These are phyloP conservation scores for Hoplias malabaricus DNA, from an alignment of 2,113 vertebrate genomes.

Conservation along the genomic window DNA sequence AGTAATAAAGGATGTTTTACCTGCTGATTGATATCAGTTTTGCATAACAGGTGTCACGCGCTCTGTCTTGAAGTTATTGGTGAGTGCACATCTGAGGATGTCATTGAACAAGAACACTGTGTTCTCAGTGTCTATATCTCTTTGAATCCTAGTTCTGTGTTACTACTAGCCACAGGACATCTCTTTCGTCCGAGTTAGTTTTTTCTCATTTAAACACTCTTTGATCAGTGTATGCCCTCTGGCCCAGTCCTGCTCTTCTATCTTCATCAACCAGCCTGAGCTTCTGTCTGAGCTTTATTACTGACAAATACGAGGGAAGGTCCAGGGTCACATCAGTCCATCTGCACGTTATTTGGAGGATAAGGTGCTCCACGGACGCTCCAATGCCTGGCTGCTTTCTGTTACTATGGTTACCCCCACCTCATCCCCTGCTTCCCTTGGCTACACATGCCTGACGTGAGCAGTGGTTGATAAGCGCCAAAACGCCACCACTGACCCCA, in stretches of 20 bases:
- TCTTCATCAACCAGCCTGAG: neutral
- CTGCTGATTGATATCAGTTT: no score
- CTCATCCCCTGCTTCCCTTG: neutral
- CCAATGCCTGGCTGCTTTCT: neutral
- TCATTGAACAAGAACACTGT: neutral
- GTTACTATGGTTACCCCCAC: slow-evolving; percentile 27
- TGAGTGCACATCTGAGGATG: neutral
- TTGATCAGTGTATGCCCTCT: neutral
- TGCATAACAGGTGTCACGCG: no score
- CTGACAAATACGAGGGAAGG: neutral
- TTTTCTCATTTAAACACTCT: neutral
- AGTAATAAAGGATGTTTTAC: no score
- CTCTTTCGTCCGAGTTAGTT: neutral
- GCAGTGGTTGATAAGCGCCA: neutral
- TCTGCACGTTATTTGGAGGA: neutral
- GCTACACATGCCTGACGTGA: slow-evolving; percentile 21
- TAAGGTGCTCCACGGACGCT: neutral
- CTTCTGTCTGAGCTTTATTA: slow-evolving; percentile 15
- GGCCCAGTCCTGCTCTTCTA: neutral
- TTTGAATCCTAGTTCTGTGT: neutral
- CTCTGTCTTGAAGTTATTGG: no score
- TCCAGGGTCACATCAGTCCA: slow-evolving; percentile 6
- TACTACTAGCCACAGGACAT: neutral
- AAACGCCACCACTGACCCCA: neutral
- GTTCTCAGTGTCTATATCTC: neutral